Base-by-base conservation (phyloP, 1,140 invertebrate species). In the Aethina tumida region DNA sequence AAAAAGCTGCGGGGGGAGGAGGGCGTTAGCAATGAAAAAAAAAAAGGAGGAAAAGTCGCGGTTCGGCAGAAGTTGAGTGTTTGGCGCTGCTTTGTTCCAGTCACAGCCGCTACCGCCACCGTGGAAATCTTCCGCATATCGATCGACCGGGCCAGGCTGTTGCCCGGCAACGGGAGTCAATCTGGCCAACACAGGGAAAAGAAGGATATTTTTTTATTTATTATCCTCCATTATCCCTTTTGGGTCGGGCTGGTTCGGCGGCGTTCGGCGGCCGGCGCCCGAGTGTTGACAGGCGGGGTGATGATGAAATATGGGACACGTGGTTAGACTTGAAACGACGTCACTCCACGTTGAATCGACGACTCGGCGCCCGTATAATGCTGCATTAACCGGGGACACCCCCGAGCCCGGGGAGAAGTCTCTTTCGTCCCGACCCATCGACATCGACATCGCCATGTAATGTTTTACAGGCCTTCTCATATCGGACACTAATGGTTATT, bases 281-380 rank as follows among this genome's bases (percentile, higher is more conserved):
- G 47, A 44, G 38, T 44, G 50, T 35, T 53, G 52, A 53, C 54
- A 53, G 38, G 42, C 44, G 51, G 59, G 57, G 52, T 71, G 69
- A 71, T 71, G 70, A 73, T 73, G 70, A 73, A 73, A 71, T 71
- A 73, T 71, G 68, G 69, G 68, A 70, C 70, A 71, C 70, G 70
- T 73, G 70, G 70, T 73, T 67, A 70, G 70, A 71, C 70, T 73
- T 65, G 69, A 66, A 73, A 73, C 70, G 69, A 71, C 70, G 69
- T 68, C 66, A 67, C 66, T 69, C 52, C 48, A 50, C 49, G 48
- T 37, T 47, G 47, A 52, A 54, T 56, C 56, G 56, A 55, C 55
- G 49, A 43, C 49, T 39, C 47, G 55, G 51, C 55, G 53, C 53
- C 52, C 50, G 49, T 48, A 50, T 50, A 53, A 39, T 44, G 41